Evolutionary conservation across 2,797 vertebrate genomes (phyloP), one percentile per base, ranked within the genome.

Genomic region (Pitangus sulphuratus): DNA sequence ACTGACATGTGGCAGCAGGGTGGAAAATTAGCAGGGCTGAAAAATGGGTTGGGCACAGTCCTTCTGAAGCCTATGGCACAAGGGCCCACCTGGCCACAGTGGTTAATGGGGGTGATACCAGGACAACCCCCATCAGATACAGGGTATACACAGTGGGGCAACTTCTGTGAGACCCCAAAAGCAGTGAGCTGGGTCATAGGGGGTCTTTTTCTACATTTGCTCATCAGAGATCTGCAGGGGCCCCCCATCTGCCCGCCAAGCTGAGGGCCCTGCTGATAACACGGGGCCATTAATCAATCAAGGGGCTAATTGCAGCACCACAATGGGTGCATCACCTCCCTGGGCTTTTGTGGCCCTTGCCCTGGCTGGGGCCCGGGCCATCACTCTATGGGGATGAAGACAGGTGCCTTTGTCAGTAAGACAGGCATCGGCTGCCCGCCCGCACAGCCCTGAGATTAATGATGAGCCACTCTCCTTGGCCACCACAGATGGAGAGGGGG

Each of bases 331-430:
- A 30, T 81, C 84, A 54, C 68, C 37, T 94, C 26, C 45, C 25
- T 9, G 30, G 47, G 94, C 90, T 93, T 96, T 96, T 95, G 95
- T 95, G 85, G 53, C 2, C 18, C 68, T 69, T 5, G 0, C 10
- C 53, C 53, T 61, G 68, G 40, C 39, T 18, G 1, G 45, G 33
- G 21, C 61, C 1, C 7, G 47, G 68, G 69, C 82, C 93, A 95
- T 97, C 61, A 87, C 45, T 97, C 93, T 96, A 51, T 8, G 0
- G 80, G 57, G 26, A 53, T 0, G 8, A n/a, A 90, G 93, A 94
- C 90, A 92, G 91, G 68, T 82, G 66, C 93, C 72, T 96, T 97
- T 97, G 97, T 96, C 89, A 90, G 50, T 2, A 3, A 74, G 84
- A 79, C 5, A 48, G 80, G 76, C 87, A 60, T 61, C 1, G 0